Percentiles rank a stretch among this genome's conserved stretches.
phyloP scores from a whole-genome alignment of 1,140 invertebrate genomes.

The Brachystomella parvula region DNA sequence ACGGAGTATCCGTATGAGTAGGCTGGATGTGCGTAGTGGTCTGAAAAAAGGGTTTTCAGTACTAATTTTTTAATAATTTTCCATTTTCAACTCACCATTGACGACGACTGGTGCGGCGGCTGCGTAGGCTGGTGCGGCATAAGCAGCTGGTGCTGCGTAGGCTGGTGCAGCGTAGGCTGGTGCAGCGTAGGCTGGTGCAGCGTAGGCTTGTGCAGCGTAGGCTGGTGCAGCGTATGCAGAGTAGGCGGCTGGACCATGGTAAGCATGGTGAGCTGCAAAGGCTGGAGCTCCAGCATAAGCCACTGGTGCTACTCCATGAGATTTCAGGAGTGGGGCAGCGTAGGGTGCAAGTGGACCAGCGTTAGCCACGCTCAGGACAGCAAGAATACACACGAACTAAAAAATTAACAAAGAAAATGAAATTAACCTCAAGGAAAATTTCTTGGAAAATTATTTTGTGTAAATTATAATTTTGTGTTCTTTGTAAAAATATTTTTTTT shows the following conservation, averaged over 20 bases:
- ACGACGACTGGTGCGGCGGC: neutral
- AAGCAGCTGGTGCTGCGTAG: neutral
- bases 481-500: no score
- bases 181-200: neutral
- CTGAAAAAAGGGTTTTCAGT: neutral
- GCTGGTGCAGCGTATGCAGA: neutral
- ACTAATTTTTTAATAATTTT: neutral
- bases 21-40: neutral
- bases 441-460: no score
- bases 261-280: neutral
- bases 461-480: no score
- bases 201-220: neutral
- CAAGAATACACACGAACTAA: no score
- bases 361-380: no score
- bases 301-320: neutral
- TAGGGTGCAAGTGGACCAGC: no score
- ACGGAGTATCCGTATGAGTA: constrained; percentile 36
- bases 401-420: no score
- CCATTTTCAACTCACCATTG: neutral
- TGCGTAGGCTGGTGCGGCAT: neutral
- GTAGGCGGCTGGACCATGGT: neutral
- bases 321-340: no score
- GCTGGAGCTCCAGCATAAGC: neutral
- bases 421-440: no score
- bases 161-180: neutral